These are phyloP conservation scores for Potamarius usumacintae DNA, from an alignment of 2,113 vertebrate species.

Conservation along the genomic window DNA sequence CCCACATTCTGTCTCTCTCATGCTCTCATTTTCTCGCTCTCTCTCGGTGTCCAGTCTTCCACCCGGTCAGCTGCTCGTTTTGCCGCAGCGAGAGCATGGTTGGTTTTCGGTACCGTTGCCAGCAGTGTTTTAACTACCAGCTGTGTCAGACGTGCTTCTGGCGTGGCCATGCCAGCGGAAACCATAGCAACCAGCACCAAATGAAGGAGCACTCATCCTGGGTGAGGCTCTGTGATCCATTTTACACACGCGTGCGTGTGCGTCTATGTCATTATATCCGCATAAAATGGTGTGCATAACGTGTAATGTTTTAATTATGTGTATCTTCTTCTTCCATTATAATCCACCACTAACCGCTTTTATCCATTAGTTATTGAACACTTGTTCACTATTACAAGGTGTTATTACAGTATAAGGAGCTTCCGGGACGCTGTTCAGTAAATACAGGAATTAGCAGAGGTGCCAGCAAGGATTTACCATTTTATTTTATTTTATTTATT, in stretches of 20 bases:
- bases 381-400: not conserved
- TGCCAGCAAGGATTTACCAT: not conserved
- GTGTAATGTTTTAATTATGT: too few species aligned
- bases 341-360: not conserved
- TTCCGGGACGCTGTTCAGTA: not conserved
- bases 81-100: conserved; percentile 90
- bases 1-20: not conserved
- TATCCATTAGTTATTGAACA: not conserved
- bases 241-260: not conserved
- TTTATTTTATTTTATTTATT: too few species aligned
- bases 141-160: conserved; percentile 95
- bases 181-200: conserved; percentile 93
- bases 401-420: not conserved
- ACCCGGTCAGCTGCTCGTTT: conserved; percentile 90
- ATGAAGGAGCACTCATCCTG: conserved; percentile 98
- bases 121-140: conserved; percentile 95
- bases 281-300: too few species aligned
- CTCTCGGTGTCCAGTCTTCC: conserved; percentile 75
- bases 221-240: conserved; percentile 72
- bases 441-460: not conserved
- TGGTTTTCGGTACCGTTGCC: conserved; percentile 93
- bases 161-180: conserved; percentile 84
- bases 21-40: not conserved
- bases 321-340: not conserved
- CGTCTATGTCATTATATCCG: too few species aligned